Percentiles rank a stretch among this genome's conserved stretches.
These are phyloP conservation scores for Isaurus tuberculatus DNA, from an alignment of 92 coral and sea anemone genomes.

Conservation along the genomic window DNA sequence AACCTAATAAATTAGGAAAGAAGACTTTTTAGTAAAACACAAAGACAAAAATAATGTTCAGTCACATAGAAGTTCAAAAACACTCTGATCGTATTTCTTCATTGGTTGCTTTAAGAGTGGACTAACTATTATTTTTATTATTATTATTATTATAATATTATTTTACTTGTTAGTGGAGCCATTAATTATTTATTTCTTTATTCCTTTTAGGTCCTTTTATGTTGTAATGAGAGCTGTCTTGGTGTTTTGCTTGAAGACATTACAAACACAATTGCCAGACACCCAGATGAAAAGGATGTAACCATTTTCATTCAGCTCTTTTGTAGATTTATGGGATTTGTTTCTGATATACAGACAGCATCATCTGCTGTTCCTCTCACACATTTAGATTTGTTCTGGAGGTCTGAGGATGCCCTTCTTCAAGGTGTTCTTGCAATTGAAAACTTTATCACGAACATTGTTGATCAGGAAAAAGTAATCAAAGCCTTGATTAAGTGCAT, in stretches of 20 bases:
- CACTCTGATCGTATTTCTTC: no score
- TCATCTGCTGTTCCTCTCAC: neutral
- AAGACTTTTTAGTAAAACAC: no score
- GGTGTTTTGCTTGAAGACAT: conserved; percentile 9
- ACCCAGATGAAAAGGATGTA: conserved; percentile 21
- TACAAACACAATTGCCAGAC: conserved; percentile 17
- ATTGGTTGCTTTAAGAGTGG: no score
- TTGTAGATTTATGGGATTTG: neutral
- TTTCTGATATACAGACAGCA: neutral
- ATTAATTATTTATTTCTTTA: neutral
- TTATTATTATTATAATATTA: no score
- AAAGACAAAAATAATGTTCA: no score
- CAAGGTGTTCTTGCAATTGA: conserved; percentile 12
- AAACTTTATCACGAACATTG: neutral
- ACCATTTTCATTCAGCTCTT: conserved; percentile 17
- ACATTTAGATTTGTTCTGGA: neutral
- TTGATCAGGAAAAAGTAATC: conserved; percentile 2
- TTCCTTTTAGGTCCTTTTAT: conserved; percentile 10
- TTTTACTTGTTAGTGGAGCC: no score
- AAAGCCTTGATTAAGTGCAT: conserved; percentile 28
- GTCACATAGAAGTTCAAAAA: no score
- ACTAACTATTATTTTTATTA: no score
- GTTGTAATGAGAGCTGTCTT: neutral
- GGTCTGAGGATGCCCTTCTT: neutral
- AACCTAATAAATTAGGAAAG: no score